Evolutionary conservation across 2,113 vertebrate species (phyloP), one percentile per base, ranked within the genome.

Genomic region (Ivindomyrus marchei): DNA sequence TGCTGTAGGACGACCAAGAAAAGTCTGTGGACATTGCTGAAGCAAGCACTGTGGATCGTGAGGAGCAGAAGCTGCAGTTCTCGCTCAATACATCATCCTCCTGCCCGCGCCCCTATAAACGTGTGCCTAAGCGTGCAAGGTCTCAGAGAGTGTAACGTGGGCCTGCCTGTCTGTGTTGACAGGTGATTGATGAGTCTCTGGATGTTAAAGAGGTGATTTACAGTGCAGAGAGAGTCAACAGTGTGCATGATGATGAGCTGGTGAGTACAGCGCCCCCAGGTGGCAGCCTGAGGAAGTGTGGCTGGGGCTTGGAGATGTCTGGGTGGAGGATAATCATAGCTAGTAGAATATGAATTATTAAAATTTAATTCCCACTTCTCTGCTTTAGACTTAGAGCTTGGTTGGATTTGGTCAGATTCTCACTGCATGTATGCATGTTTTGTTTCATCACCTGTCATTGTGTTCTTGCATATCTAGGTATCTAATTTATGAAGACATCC

Each of bases 171-270:
- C 94, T 87, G 19, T 97, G 97, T 96, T 94, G 95, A 87, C 97
- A 99, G 98, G 98, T 99, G 89, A 97, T 99, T 93, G 98, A 99
- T 92, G 98, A 99, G 94, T 97, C 98, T 92, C 97, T 99, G 89
- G 98, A 99, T 91, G 98, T 99, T 95, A 99, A 99, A 94, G 98
- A 99, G 93, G 97, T 96, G 95, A 94, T 96, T 95, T 99, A 98
- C 97, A 99, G 98, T 53, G 97, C 98, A 0, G 98, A 98, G 94
- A 96, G 98, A 92, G 97, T 98, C 3, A 97, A 97, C 85, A 96
- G 98, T 94, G 96, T 98, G 92, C 95, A 96, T 95, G 97, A 96
- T 95, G 97, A 97, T 89, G 97, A 98, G 93, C 96, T 97, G 97
- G 98, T 99, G 97, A 0, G 98, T 97, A 95, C 91, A 95, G 92